Conservation (phyloP, 2,888 invertebrate genomes). For the Drosophila austrosaltans region DNA sequence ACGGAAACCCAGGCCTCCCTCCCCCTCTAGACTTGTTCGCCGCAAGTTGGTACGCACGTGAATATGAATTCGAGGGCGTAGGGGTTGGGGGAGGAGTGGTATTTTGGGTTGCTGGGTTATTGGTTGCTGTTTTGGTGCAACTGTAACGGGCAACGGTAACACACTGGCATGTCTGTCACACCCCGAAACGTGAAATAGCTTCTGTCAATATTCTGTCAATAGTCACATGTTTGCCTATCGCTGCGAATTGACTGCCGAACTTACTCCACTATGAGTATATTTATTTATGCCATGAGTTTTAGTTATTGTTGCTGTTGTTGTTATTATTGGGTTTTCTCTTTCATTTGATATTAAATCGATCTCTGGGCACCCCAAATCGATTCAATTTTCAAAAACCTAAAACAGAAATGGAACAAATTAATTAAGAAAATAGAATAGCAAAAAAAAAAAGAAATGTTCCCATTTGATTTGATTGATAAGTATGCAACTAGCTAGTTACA, state of each 20-base stretch:
- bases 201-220: conserved; percentile 82
- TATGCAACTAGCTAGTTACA: not conserved
- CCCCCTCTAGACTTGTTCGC: conserved; percentile 46
- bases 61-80: conserved; percentile 27
- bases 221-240: conserved; percentile 64
- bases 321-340: conserved; percentile 49
- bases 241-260: conserved; percentile 33
- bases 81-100: not conserved
- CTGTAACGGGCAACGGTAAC: conserved; percentile 48
- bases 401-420: not conserved
- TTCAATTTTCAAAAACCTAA: conserved; percentile 7
- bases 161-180: conserved; percentile 62
- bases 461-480: not conserved
- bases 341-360: conserved; percentile 66
- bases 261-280: conserved; percentile 17
- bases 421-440: not conserved
- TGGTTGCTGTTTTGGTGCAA: conserved; percentile 29
- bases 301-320: conserved; percentile 16
- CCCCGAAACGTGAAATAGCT: conserved; percentile 76
- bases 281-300: conserved; percentile 20
- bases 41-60: conserved; percentile 58
- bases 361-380: conserved; percentile 40
- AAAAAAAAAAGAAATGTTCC: no score
- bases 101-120: not conserved
- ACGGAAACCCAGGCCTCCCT: conserved; percentile 64